These are phyloP conservation scores for Corythornis cristatus DNA, from an alignment of 2,113 vertebrate species.

Conservation along the genomic window DNA sequence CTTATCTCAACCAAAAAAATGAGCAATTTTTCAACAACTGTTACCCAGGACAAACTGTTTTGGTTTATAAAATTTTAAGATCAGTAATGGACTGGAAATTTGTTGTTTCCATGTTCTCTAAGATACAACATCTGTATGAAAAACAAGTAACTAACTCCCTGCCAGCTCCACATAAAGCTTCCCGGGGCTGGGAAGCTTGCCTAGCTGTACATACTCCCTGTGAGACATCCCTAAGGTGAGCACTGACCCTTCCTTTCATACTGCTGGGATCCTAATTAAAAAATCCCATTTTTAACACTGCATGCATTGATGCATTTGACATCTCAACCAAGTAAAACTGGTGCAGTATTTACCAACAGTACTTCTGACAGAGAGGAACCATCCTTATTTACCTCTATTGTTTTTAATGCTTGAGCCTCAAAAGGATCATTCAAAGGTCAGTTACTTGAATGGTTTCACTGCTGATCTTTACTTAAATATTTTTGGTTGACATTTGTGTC, in stretches of 20 bases:
- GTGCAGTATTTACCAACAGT: not conserved
- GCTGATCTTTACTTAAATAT: not conserved
- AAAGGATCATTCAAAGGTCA: not conserved
- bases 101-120: not conserved
- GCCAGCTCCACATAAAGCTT: not conserved
- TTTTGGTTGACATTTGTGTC: not conserved
- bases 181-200: not conserved
- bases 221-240: not conserved
- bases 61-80: not conserved
- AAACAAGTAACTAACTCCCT: not conserved
- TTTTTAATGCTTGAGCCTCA: not conserved
- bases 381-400: not conserved
- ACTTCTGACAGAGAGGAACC: not conserved
- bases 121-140: not conserved
- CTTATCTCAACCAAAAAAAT: not conserved
- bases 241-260: not conserved
- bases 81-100: not conserved
- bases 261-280: not conserved
- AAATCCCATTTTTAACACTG: not conserved
- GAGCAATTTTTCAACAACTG: not conserved
- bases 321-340: not conserved
- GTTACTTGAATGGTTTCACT: not conserved
- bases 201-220: not conserved
- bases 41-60: not conserved
- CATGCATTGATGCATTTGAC: not conserved